phyloP scores from a whole-genome alignment of 2,888 invertebrate genomes.

The Thecophora atra region DNA sequence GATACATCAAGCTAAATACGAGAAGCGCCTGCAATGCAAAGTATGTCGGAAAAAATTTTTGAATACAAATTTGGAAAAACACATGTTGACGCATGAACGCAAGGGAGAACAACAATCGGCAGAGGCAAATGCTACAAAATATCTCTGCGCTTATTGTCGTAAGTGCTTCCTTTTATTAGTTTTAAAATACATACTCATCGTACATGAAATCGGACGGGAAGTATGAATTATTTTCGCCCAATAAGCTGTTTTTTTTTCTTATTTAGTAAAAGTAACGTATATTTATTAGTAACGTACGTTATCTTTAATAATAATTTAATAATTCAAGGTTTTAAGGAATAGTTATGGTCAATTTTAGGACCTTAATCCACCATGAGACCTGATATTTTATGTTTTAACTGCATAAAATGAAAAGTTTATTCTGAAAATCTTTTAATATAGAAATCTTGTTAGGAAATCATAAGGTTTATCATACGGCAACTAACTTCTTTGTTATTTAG shows the following conservation, averaged over 20 bases:
- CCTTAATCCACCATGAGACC: too few relatives aligned
- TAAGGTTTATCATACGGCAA: too few relatives aligned
- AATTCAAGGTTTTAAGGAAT: too few relatives aligned
- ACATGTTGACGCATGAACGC: constrained; percentile 44
- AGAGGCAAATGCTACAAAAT: constrained; percentile 32
- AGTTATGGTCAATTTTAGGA: too few relatives aligned
- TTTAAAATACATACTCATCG: constrained; percentile 3
- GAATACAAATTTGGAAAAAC: constrained; percentile 44
- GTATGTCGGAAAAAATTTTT: constrained; percentile 44
- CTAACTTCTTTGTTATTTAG: too few relatives aligned
- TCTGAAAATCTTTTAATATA: background rate
- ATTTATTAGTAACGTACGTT: constrained; percentile 40
- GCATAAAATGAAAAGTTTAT: background rate
- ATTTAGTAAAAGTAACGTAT: constrained; percentile 12
- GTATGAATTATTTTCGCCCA: background rate
- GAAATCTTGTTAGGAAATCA: too few relatives aligned
- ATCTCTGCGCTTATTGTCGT: constrained; percentile 47
- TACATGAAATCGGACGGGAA: constrained; percentile 23
- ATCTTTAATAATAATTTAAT: too few relatives aligned
- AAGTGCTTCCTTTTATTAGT: constrained; percentile 39
- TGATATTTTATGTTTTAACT: too few relatives aligned
- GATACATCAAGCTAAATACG: constrained; percentile 37
- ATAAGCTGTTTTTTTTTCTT: background rate
- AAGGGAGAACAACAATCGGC: constrained; percentile 38
- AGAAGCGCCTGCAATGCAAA: constrained; percentile 41